These are phyloP conservation scores for Chaetophractus vellerosus DNA, from an alignment of 2,797 vertebrate genomes.

Conservation along the genomic window DNA sequence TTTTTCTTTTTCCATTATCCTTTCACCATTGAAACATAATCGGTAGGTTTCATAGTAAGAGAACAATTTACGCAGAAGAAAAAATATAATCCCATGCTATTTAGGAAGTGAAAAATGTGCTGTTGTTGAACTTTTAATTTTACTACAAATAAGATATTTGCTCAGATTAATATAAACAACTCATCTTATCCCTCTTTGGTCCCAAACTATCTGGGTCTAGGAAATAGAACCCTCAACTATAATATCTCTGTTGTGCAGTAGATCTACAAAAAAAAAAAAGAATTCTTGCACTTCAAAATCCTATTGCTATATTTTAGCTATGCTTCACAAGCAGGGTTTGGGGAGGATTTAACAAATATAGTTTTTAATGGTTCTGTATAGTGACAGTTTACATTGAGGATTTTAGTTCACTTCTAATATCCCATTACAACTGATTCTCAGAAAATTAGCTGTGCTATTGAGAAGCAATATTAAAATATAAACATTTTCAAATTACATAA, in stretches of 20 bases:
- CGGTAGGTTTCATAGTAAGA: conserved; percentile 8
- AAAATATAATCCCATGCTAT: background rate
- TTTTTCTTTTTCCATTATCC: conserved; percentile 10
- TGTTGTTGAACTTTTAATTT: conserved; percentile 8
- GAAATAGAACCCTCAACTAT: background rate
- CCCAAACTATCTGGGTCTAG: background rate
- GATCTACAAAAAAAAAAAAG: background rate
- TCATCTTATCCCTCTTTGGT: background rate
- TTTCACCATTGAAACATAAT: background rate
- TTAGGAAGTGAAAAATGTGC: background rate
- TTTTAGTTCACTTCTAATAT: background rate
- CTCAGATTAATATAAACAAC: background rate
- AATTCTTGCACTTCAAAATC: background rate
- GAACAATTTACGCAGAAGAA: background rate
- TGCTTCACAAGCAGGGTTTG: background rate
- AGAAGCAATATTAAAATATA: conserved; percentile 22
- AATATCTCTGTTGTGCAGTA: background rate
- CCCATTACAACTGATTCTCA: background rate
- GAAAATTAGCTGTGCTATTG: background rate
- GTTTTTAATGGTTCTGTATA: background rate
- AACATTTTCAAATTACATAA: conserved; percentile 17
- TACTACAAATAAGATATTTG: background rate
- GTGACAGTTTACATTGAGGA: conserved; percentile 16
- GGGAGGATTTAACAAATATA: background rate
- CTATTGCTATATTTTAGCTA: background rate